A percentile compares a stretch with the other conserved stretches of the same genome.
phyloP scores from a whole-genome alignment of 1,140 invertebrate genomes.

The Apis laboriosa region DNA sequence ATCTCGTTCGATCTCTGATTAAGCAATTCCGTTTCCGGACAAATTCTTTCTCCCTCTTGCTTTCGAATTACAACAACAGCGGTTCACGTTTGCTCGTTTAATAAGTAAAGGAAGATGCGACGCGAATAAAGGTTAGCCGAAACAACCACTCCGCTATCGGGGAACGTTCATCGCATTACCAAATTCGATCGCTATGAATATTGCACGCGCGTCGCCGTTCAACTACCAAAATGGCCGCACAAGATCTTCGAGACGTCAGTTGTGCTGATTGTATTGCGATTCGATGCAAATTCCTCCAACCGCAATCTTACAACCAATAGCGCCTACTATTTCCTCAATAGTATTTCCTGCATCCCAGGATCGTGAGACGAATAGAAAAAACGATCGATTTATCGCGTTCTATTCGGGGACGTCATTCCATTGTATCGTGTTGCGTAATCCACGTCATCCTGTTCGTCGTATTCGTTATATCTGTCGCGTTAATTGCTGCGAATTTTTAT shows the following conservation, averaged over 20 bases:
- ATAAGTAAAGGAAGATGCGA: background rate
- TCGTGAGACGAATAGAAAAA: constrained; percentile 34
- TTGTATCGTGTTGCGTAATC: background rate
- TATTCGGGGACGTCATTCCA: background rate
- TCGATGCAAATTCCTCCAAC: constrained; percentile 31
- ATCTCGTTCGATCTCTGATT: background rate
- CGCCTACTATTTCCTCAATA: constrained; percentile 32
- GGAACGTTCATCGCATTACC: constrained; percentile 30
- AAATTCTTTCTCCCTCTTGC: background rate
- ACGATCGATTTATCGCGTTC: background rate
- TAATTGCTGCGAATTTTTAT: too few species aligned
- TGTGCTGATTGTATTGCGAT: constrained; percentile 47
- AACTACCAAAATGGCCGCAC: constrained; percentile 12
- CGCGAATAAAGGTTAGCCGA: background rate
- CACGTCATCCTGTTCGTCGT: background rate
- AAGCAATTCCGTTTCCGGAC: background rate
- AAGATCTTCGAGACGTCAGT: constrained; percentile 24
- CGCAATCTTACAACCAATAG: constrained; percentile 27
- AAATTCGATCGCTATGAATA: constrained; percentile 35
- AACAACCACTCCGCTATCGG: background rate
- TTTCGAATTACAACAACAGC: background rate
- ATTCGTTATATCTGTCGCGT: background rate
- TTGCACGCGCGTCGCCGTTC: constrained; percentile 29
- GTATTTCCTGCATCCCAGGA: constrained; percentile 30
- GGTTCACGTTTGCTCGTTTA: background rate